Percentiles rank a stretch among this genome's conserved stretches.
Evolutionary conservation across 2,113 vertebrate species (phyloP).

Genomic region (Anolis carolinensis): DNA sequence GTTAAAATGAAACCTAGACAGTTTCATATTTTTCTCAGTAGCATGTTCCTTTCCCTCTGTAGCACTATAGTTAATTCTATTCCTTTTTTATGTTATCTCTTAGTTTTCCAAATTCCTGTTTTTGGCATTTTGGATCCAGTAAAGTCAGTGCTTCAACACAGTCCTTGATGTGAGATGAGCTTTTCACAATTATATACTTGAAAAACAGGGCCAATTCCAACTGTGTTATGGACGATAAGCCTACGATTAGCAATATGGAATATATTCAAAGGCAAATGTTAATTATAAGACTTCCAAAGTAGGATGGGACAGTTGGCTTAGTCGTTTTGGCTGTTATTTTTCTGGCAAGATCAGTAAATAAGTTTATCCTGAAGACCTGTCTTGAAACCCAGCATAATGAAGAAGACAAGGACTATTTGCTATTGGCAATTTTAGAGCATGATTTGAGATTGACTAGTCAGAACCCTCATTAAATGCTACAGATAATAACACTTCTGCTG

Average conservation of each 20-base stretch:
- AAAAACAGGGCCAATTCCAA: neutral
- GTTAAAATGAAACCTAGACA: neutral
- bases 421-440: conserved; percentile 7
- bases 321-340: conserved; percentile 10
- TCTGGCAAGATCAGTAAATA: neutral
- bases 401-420: conserved; percentile 3
- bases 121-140: neutral
- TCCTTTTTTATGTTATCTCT: neutral
- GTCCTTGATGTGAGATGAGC: neutral
- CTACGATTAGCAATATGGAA: neutral
- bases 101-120: neutral
- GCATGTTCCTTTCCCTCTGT: rapidly evolving
- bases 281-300: conserved; percentile 14
- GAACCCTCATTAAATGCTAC: neutral
- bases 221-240: neutral
- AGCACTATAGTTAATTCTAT: rapidly evolving
- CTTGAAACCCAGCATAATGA: conserved; percentile 7
- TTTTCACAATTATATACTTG: neutral
- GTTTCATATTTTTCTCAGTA: neutral
- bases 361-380: conserved; percentile 14
- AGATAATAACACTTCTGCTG: no score
- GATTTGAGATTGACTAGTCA: neutral
- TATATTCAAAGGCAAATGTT: neutral
- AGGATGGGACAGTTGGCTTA: neutral
- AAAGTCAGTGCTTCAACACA: rapidly evolving